Conservation (phyloP, 2,888 invertebrate species). For the Drosophila suboccidentalis region DNA sequence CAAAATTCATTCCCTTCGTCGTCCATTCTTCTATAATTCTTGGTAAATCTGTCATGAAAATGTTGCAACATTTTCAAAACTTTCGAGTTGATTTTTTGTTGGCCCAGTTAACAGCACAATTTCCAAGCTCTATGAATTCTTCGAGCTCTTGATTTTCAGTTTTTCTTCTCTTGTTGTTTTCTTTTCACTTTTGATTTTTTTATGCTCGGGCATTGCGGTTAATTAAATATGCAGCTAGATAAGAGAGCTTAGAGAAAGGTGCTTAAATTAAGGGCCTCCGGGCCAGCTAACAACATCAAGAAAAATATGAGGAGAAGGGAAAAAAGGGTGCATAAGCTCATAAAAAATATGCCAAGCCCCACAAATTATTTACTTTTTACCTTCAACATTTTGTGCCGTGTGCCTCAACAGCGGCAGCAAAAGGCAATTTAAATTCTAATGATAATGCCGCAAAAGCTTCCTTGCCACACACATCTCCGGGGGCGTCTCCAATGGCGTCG, state of each 20-base stretch:
- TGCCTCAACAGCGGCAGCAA: slow-evolving; percentile 49
- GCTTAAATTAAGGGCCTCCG: slow-evolving; percentile 57
- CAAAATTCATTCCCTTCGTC: too few species aligned
- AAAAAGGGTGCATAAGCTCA: slow-evolving; percentile 64
- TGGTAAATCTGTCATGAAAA: slow-evolving; percentile 42
- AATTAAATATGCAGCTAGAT: slow-evolving; percentile 77
- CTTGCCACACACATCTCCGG: slow-evolving; percentile 20
- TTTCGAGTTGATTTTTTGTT: slow-evolving; percentile 49
- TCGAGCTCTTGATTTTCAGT: background rate
- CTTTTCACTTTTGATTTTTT: slow-evolving; percentile 36
- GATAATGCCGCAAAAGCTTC: slow-evolving; percentile 72
- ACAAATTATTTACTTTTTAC: slow-evolving; percentile 72
- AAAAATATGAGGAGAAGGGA: slow-evolving; percentile 20
- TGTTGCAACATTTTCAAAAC: slow-evolving; percentile 49
- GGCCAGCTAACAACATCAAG: slow-evolving; percentile 34
- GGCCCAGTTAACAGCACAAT: slow-evolving; percentile 58
- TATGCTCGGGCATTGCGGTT: slow-evolving; percentile 60
- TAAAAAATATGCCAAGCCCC: slow-evolving; percentile 76
- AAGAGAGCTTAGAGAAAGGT: slow-evolving; percentile 66
- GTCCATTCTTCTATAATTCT: too few species aligned
- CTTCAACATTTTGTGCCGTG: slow-evolving; percentile 16
- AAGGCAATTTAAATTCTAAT: slow-evolving; percentile 80
- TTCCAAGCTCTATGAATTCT: background rate
- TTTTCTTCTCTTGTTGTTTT: slow-evolving; percentile 4
- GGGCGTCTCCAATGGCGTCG: slow-evolving; percentile 24